Conservation (phyloP, 2,888 invertebrate genomes). For the Brenthis daphne region DNA sequence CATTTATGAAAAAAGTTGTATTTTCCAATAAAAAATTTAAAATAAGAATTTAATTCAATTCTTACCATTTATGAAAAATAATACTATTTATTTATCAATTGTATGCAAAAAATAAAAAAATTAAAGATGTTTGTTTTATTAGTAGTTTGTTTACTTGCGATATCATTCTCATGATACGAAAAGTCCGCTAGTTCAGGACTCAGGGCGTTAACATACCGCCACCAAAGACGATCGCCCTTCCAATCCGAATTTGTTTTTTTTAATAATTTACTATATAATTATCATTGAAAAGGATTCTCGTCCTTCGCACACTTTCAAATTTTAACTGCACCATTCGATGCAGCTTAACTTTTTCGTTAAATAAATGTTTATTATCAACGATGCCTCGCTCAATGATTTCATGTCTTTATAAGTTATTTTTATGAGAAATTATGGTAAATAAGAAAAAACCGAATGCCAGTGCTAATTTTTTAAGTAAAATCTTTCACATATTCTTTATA, state of each 20-base stretch:
- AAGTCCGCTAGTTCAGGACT: slow-evolving; percentile 16
- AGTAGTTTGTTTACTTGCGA: slow-evolving; percentile 9
- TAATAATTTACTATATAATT: slow-evolving; percentile 31
- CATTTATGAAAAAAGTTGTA: not conserved
- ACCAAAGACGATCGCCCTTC: slow-evolving; percentile 37
- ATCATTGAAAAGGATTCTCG: slow-evolving; percentile 22
- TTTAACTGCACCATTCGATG: slow-evolving; percentile 19
- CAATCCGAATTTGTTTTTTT: slow-evolving; percentile 39
- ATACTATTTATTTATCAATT: not conserved
- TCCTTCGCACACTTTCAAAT: slow-evolving; percentile 27
- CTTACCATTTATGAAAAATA: not conserved
- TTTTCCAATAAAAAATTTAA: no score
- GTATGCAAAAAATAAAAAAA: not conserved
- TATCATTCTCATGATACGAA: slow-evolving; percentile 14
- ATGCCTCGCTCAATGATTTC: slow-evolving; percentile 67
- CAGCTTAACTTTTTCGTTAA: slow-evolving; percentile 25
- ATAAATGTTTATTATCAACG: slow-evolving; percentile 40
- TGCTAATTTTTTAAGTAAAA: slow-evolving; percentile 1
- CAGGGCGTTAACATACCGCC: slow-evolving; percentile 27
- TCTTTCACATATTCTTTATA: not conserved
- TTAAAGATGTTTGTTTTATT: no score
- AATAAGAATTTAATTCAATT: not conserved
- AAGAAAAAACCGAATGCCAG: slow-evolving; percentile 7
- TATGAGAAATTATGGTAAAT: slow-evolving; percentile 15
- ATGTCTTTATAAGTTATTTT: slow-evolving; percentile 16